phyloP scores from a whole-genome alignment of 2,888 invertebrate species.

The Cheilosia vulpina region DNA sequence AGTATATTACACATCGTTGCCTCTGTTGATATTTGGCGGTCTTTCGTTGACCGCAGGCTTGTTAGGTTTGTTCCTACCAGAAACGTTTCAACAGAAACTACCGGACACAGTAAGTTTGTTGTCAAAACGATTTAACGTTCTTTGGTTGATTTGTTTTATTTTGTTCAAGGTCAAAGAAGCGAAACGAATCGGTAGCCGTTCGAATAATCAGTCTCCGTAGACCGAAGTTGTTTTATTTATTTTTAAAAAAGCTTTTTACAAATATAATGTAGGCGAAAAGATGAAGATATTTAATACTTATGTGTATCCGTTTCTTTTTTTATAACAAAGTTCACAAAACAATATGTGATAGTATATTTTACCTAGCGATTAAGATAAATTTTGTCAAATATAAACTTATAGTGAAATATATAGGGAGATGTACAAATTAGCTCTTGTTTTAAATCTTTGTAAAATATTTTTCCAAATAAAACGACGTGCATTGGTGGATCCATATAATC shows the following conservation, averaged over 20 bases:
- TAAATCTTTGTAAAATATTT: too few species aligned
- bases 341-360: neutral
- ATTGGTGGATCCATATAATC: too few species aligned
- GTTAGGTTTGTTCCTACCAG: conserved; percentile 86
- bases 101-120: conserved; percentile 85
- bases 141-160: neutral
- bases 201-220: neutral
- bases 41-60: conserved; percentile 85
- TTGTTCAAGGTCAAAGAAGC: conserved; percentile 76
- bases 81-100: conserved; percentile 86
- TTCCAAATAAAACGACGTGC: too few species aligned
- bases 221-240: neutral
- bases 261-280: neutral
- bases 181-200: conserved; percentile 52
- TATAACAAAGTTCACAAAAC: neutral
- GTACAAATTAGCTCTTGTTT: too few species aligned
- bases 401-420: too few species aligned
- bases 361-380: too few species aligned
- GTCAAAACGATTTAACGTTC: neutral
- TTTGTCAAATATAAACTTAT: too few species aligned
- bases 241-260: neutral
- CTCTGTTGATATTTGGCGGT: conserved; percentile 85
- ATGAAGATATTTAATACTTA: neutral
- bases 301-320: neutral
- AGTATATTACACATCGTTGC: conserved; percentile 84